These are phyloP conservation scores for Drosophila buzzatii DNA, from an alignment of 2,888 invertebrate genomes.

Conservation along the genomic window DNA sequence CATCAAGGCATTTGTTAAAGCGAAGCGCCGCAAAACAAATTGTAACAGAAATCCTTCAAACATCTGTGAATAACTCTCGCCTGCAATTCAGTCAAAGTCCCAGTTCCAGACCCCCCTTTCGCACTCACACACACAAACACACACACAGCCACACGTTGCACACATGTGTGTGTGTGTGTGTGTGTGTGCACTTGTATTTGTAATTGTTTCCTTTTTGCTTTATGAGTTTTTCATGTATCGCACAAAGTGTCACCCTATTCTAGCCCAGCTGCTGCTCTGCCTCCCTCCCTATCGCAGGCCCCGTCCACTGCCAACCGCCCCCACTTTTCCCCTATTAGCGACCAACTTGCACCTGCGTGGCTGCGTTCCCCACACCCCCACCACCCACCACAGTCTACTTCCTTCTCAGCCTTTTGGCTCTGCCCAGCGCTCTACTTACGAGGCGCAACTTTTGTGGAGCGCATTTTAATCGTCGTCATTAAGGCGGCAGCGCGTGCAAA, in stretches of 20 bases:
- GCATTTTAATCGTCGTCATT: constrained; percentile 79
- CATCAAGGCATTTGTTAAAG: constrained; percentile 48
- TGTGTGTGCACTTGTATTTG: constrained; percentile 59
- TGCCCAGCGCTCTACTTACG: constrained; percentile 21
- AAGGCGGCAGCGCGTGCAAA: constrained; percentile 73
- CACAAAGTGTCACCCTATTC: constrained; percentile 67
- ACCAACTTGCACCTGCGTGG: constrained; percentile 47
- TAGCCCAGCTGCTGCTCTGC: constrained; percentile 11
- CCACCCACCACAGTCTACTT: not conserved
- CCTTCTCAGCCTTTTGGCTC: not conserved
- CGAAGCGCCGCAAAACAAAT: constrained; percentile 68
- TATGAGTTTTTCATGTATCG: constrained; percentile 76
- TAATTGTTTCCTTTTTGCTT: constrained; percentile 79
- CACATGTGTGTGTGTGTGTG: constrained; percentile 1
- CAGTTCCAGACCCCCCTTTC: constrained; percentile 4
- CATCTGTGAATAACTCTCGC: constrained; percentile 63
- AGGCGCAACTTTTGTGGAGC: constrained; percentile 53
- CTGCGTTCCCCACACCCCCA: not conserved
- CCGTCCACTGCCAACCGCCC: not conserved
- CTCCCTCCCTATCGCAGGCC: not conserved
- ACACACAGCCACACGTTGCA: not conserved
- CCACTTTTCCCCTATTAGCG: constrained; percentile 12
- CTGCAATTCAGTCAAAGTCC: constrained; percentile 18
- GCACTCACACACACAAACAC: not conserved
- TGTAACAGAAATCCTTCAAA: constrained; percentile 79